phyloP scores from a whole-genome alignment of 2,888 invertebrate genomes.

The Orthonychiurus folsomi region DNA sequence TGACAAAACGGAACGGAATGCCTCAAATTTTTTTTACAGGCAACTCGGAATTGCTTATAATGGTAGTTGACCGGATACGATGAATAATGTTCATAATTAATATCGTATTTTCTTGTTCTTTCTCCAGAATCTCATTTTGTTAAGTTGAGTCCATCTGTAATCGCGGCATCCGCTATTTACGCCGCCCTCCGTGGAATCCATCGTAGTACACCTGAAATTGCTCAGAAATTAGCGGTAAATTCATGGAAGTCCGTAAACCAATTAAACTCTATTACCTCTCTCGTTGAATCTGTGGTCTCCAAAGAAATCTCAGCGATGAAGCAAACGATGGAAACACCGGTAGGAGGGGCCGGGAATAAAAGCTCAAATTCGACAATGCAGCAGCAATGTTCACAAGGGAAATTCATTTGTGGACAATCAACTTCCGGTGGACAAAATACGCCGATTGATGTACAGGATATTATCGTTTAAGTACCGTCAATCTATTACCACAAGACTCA shows the following conservation, averaged over 20 bases:
- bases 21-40: too few species aligned
- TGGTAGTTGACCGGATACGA: too few species aligned
- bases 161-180: slow-evolving; percentile 39
- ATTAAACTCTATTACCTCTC: slow-evolving; percentile 30
- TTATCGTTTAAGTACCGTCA: slow-evolving; percentile 26
- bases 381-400: too few species aligned
- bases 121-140: slow-evolving; percentile 38
- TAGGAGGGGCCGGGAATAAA: slow-evolving; percentile 6
- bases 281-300: slow-evolving; percentile 39
- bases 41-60: too few species aligned
- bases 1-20: too few species aligned
- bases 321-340: slow-evolving; percentile 34
- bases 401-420: slow-evolving; percentile 11
- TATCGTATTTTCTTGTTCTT: too few species aligned
- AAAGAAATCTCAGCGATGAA: slow-evolving; percentile 37
- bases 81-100: too few species aligned
- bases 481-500: too few species aligned
- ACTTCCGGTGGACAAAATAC: slow-evolving; percentile 25
- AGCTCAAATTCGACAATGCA: slow-evolving; percentile 5
- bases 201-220: slow-evolving; percentile 28
- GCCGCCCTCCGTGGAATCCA: slow-evolving; percentile 38
- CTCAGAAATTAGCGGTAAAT: slow-evolving; percentile 28
- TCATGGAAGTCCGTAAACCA: slow-evolving; percentile 33
- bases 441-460: slow-evolving; percentile 32
- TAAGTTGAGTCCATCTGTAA: slow-evolving; percentile 35